Conservation (phyloP, 2,888 invertebrate genomes). For the Nomada flava region DNA sequence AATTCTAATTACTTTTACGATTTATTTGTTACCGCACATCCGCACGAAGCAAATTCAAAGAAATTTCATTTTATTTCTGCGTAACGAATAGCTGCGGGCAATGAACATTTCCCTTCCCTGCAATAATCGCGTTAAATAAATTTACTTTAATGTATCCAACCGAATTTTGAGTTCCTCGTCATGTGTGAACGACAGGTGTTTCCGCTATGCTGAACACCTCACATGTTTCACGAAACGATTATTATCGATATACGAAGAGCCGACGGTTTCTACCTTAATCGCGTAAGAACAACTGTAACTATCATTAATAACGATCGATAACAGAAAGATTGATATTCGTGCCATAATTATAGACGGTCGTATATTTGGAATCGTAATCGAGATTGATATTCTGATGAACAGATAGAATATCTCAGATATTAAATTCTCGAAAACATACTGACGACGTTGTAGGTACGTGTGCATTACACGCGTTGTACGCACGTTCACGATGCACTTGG, state of each 20-base stretch:
- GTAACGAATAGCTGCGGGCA: too few species aligned
- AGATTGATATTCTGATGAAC: neutral
- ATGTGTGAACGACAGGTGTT: neutral
- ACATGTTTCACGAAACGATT: constrained; percentile 24
- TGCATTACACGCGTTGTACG: neutral
- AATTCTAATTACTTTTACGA: too few species aligned
- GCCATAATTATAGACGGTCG: constrained; percentile 15
- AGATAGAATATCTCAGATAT: constrained; percentile 7
- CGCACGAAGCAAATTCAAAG: too few species aligned
- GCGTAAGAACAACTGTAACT: constrained; percentile 8
- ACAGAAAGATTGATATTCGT: constrained; percentile 7
- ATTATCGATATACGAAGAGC: neutral
- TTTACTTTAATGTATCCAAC: neutral
- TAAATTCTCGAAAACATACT: neutral
- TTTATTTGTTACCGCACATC: too few species aligned
- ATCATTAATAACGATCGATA: constrained; percentile 14
- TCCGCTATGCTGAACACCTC: neutral
- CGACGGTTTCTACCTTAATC: neutral
- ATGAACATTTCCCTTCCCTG: too few species aligned
- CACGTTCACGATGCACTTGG: neutral
- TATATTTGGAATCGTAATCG: constrained; percentile 14
- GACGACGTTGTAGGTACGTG: neutral
- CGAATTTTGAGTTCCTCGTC: neutral
- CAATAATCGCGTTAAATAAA: neutral
- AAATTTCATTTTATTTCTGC: too few species aligned